phyloP scores from a whole-genome alignment of 2,113 vertebrate genomes.

The Oryzias melastigma region DNA sequence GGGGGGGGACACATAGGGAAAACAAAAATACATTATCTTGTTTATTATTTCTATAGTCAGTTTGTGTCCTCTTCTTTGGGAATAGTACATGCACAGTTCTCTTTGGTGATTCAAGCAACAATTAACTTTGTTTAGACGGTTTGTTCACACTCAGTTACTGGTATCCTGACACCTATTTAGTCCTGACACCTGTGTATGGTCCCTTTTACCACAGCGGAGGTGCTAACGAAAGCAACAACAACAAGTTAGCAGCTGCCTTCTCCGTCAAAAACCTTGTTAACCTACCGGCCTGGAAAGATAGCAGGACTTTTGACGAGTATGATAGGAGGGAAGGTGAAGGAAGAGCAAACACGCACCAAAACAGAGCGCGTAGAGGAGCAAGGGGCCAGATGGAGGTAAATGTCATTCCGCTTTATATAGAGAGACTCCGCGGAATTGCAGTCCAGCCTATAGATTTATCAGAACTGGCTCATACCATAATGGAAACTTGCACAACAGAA shows the following conservation, averaged over 20 bases:
- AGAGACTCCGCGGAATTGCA: background rate
- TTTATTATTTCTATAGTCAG: too few species aligned
- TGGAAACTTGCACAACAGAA: background rate
- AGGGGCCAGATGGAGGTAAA: slow-evolving; percentile 1
- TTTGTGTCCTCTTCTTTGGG: too few species aligned
- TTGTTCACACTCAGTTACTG: too few species aligned
- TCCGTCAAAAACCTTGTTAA: slow-evolving; percentile 8
- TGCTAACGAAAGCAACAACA: slow-evolving; percentile 4
- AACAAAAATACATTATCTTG: too few species aligned
- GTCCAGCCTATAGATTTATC: background rate
- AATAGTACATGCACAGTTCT: too few species aligned
- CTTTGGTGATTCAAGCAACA: too few species aligned
- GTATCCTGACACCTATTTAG: too few species aligned
- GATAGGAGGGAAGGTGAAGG: slow-evolving; percentile 9
- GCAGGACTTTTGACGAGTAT: slow-evolving; percentile 7
- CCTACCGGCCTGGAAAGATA: background rate
- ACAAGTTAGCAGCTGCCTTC: slow-evolving; percentile 18
- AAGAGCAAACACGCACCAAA: background rate
- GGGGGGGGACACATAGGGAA: too few species aligned
- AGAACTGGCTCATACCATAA: background rate
- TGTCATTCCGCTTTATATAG: background rate
- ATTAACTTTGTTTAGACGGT: too few species aligned
- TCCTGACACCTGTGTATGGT: slow-evolving; percentile 17
- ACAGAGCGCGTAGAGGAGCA: background rate
- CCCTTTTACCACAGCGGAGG: slow-evolving; percentile 15